Evolutionary conservation across 2,113 vertebrate species (phyloP).

Genomic region (Thalassarche chlororhynchos): DNA sequence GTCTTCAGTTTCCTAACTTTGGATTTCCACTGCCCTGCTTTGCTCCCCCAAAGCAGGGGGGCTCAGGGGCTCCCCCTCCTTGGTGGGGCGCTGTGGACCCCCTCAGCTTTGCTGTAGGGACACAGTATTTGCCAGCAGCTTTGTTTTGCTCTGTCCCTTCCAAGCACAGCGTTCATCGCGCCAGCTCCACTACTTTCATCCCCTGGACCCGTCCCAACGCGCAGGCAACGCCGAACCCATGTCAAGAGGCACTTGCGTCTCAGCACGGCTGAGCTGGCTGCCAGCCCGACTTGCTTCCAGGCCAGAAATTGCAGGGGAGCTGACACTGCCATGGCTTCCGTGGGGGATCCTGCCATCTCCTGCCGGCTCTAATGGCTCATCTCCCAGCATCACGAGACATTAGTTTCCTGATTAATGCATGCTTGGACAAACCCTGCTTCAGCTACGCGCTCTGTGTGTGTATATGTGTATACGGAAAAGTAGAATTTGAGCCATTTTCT

Average conservation of each 20-base stretch:
- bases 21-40: neutral
- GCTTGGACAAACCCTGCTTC: neutral
- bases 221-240: neutral
- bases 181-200: neutral
- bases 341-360: slow-evolving; percentile 4
- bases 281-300: neutral
- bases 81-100: neutral
- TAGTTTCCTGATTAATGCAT: neutral
- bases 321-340: neutral
- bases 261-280: neutral
- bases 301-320: neutral
- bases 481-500: neutral
- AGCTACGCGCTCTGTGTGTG: fast-evolving
- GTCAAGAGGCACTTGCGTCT: slow-evolving; percentile 43
- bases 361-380: neutral
- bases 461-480: fast-evolving
- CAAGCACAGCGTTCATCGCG: fast-evolving
- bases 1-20: neutral
- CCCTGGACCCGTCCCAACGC: neutral
- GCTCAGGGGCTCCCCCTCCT: neutral
- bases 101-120: neutral
- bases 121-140: neutral
- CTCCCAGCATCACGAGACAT: neutral
- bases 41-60: neutral
- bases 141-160: neutral